Evolutionary conservation across 2,888 invertebrate species (phyloP), one percentile per base, ranked within the genome.

Genomic region (Calameuta idolon): DNA sequence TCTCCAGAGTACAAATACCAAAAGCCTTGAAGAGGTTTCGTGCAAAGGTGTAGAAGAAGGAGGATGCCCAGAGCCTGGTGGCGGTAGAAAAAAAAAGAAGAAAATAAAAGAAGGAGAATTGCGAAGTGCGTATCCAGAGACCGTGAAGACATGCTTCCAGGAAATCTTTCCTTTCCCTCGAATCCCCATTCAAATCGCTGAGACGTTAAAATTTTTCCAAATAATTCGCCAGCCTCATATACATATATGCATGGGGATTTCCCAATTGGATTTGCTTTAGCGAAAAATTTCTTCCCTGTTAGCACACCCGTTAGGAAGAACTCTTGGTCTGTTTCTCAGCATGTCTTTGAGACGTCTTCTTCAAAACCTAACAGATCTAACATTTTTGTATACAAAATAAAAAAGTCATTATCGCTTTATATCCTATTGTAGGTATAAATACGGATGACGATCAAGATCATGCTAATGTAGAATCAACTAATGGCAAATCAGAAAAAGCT

Each of bases 91-190:
- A 34, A 33, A 34, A 74, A 35, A 33, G 33, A 71, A 3, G 23
- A 81, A 68, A 69, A 83, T 83, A 84, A 84, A 84, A 86, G 86
- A 82, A 77, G 78, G 81, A 83, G 80, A 83, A 90, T 90, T 90
- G 90, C 89, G 87, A 90, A 90, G 90, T 88, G 85, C 85, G 87
- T 87, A 84, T 85, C 84, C 89, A 90, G 85, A 83, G 81, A 90
- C 87, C 90, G 87, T 90, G 89, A 90, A 90, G 89, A 88, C 89
- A 90, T 89, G 89, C 88, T 90, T 89, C 89, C 89, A 90, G 89
- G 89, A 90, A 86, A 88, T 87, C 85, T 87, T 83, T 87, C 88
- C 87, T 86, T 87, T 87, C 85, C 86, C 82, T 79, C 83, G 81
- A 85, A 74, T 80, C 71, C 74, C 34, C 33, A 76, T 78, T 80